Conservation (phyloP, 2,888 invertebrate species). For the Sipha maydis region DNA sequence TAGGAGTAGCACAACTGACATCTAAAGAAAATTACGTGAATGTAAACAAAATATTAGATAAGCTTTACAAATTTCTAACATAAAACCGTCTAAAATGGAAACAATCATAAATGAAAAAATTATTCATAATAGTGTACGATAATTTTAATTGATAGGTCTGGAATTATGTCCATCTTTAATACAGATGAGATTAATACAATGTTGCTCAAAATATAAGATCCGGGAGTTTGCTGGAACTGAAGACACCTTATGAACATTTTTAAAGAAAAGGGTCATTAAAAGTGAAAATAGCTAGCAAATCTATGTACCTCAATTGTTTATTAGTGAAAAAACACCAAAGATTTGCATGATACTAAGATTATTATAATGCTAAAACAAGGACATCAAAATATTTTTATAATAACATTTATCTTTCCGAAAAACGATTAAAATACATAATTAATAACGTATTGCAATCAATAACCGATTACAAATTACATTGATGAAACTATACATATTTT, state of each 20-base stretch:
- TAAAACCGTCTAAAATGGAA: constrained; percentile 14
- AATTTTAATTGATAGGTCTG: constrained; percentile 1
- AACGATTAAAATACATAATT: no score
- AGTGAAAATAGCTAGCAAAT: constrained; percentile 7
- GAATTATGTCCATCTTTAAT: neutral
- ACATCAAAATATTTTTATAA: no score
- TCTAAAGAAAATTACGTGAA: constrained; percentile 1
- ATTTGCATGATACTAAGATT: neutral
- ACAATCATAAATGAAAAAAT: neutral
- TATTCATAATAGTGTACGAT: neutral
- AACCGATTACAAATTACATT: no score
- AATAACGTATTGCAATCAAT: no score
- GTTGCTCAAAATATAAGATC: constrained; percentile 9
- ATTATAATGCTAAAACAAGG: no score
- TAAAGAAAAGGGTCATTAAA: constrained; percentile 11
- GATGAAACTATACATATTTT: no score
- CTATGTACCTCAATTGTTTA: constrained; percentile 10
- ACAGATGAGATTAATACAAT: neutral
- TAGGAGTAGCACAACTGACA: constrained; percentile 12
- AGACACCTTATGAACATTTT: constrained; percentile 7
- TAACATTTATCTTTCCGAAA: no score
- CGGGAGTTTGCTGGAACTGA: neutral
- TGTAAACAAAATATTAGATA: neutral
- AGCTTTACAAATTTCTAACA: constrained; percentile 7
- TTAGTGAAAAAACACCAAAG: neutral